Evolutionary conservation across 2,113 vertebrate species (phyloP), one percentile per base, ranked within the genome.

Genomic region (Paradoxurus hermaphroditus): DNA sequence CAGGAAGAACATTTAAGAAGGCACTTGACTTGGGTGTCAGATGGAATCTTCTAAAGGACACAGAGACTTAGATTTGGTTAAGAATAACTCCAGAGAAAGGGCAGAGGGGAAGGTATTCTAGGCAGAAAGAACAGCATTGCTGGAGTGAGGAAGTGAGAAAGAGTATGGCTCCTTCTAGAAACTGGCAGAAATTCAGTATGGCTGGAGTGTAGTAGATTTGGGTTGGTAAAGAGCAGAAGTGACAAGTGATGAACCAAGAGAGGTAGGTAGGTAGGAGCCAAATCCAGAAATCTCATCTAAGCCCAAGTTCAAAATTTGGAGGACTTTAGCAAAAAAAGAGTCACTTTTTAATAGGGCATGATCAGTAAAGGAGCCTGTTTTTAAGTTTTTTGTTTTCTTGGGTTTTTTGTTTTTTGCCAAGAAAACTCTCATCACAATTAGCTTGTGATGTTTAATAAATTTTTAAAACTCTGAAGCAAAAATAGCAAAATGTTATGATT

Each of bases 401-500:
- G 11, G 8, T 49, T 9, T 56, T 59, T 59, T 59, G 56, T 3
- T 41, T 90, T 78, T 41, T 67, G 39, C 56, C 19, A 94, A 90
- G 49, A 86, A 51, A 92, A 83, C 39, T 56, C 19, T 92, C 41
- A 77, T 83, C 59, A 67, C 25, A 75, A 73, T 75, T 75, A 88
- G 46, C 78, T 81, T 90, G 49, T 31, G 4, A 81, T 70, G 39
- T 83, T 85, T 90, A 81, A 39, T 78, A 36, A 65, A 9, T 25
- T 59, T 56, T 95, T 68, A 9, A 51, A 89, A 53, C 44, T 88
- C 73, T 67, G 49, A 94, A 85, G 39, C 16, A 41, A 82, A 86
- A 78, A 73, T 56, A n/a, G 39, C 67, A 90, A 95, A 96, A 90
- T 63, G 25, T 46, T 85, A 85, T 59, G 56, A 72, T 67, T 95